Base-by-base conservation (phyloP, 2,888 invertebrate genomes). In the Mythimna ferrago region DNA sequence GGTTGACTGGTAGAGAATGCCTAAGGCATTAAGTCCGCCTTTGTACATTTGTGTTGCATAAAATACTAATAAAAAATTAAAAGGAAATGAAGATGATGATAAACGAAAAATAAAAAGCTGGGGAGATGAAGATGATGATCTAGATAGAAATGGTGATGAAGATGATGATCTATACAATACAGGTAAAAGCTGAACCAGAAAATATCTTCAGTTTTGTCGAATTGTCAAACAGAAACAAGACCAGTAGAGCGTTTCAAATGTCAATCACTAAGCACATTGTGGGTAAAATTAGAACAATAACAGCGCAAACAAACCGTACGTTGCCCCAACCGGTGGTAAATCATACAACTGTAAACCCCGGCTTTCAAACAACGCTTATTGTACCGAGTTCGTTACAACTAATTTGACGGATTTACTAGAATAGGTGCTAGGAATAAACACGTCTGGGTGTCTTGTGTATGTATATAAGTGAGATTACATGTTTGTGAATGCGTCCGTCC, bases 341-440 rank as follows among this genome's bases (percentile, higher is more conserved):
- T 77, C 76, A 77, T 63, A 63, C 32, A 2, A 63, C 10, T 73
- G 38, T 63, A 66, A 66, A 66, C 9, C 66, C 0, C 7, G 48
- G 38, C 57, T 78, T 78, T 77, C 76, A 77, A 77, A 77, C 79
- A 78, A 73, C 41, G 51, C 66, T 71, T 65, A 48, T 76, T 57
- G 19, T 58, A 26, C 21, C 16, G 10, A 71, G 21, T 63, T 48
- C 44, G 38, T 54, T 44, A 53, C 38, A 32, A 58, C n/a, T 63
- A 48, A 21, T 53, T 10, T 56, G 48, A 64, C 32, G 65, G 19
- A 65, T 19, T 32, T 14, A 19, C 32, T 54, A 6, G 14, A 69
- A 14, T 19, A 44, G 32, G 21, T 32, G 11, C 5, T 11, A 19
- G 51, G 41, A 74, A 53, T 53, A 19, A n/a, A 53, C 51, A 53